Conservation (phyloP, 2,113 vertebrate species). For the Hiodon alosoides region DNA sequence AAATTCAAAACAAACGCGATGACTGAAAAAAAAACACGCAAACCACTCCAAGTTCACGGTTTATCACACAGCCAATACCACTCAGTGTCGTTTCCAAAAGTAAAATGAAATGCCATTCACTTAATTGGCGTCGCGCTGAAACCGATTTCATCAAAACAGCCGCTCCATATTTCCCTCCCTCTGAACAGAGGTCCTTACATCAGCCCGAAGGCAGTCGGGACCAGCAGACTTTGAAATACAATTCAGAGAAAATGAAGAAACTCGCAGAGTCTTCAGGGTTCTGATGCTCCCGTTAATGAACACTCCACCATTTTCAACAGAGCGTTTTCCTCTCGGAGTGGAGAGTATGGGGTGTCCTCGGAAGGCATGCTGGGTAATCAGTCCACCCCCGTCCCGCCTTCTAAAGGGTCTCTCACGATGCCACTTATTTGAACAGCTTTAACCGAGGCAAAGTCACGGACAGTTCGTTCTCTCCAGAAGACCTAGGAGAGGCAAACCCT, state of each 20-base stretch:
- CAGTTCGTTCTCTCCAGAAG: background rate
- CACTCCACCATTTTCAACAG: background rate
- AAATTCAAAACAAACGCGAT: conserved; percentile 45
- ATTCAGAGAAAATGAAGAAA: background rate
- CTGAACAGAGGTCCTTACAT: background rate
- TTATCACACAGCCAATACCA: background rate
- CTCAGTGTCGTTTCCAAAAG: background rate
- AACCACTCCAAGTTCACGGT: background rate
- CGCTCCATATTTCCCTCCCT: background rate
- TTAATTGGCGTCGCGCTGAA: background rate
- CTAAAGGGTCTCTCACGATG: conserved; percentile 27
- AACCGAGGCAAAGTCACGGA: conserved; percentile 16
- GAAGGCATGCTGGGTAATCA: conserved; percentile 30
- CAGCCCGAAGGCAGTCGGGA: no score
- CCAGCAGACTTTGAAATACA: background rate
- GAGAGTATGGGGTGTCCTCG: background rate
- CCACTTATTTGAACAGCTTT: conserved; percentile 39
- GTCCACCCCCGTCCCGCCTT: conserved; percentile 46
- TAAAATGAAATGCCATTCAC: conserved; percentile 1
- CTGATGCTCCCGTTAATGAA: background rate
- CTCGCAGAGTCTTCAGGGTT: background rate
- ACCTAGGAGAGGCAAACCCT: background rate
- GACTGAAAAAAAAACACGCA: conserved; percentile 37
- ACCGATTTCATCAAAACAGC: background rate
- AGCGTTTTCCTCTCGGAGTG: background rate